A percentile compares a stretch with the other conserved stretches of the same genome.
Evolutionary conservation across 1,140 invertebrate genomes (phyloP).

Genomic region (Bombyx mandarina): DNA sequence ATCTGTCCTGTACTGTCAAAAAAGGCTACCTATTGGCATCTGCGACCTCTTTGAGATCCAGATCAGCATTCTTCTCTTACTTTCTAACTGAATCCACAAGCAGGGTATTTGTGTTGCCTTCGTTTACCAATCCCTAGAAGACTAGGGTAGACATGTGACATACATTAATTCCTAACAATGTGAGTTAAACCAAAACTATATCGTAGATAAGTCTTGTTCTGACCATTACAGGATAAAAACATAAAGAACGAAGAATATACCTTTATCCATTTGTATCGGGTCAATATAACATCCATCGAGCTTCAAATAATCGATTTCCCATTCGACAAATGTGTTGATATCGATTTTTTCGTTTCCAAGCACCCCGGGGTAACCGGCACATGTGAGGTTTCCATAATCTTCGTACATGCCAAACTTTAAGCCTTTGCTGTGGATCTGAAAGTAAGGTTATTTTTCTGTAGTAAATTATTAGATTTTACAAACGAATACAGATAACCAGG

Average conservation of each 20-base stretch:
- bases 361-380: slow-evolving; percentile 88
- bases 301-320: slow-evolving; percentile 93
- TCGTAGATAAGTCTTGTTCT: too few relatives aligned
- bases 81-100: too few relatives aligned
- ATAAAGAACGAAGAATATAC: slow-evolving; percentile 15
- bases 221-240: too few relatives aligned
- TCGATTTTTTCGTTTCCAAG: slow-evolving; percentile 82
- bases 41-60: too few relatives aligned
- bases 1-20: too few relatives aligned
- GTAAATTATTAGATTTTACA: not conserved
- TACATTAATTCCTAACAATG: too few relatives aligned
- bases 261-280: slow-evolving; percentile 68
- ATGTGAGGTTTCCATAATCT: slow-evolving; percentile 88
- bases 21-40: too few relatives aligned
- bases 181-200: too few relatives aligned
- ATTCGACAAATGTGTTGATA: slow-evolving; percentile 87
- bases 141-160: too few relatives aligned
- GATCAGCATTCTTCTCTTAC: too few relatives aligned
- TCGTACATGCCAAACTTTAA: slow-evolving; percentile 92
- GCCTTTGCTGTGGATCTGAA: slow-evolving; percentile 82
- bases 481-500: not conserved
- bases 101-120: too few relatives aligned
- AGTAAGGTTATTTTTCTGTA: not conserved
- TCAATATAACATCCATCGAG: slow-evolving; percentile 89
- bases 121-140: too few relatives aligned